Evolutionary conservation across 2,888 invertebrate genomes (phyloP).

Genomic region (Platerodrilus igneus): DNA sequence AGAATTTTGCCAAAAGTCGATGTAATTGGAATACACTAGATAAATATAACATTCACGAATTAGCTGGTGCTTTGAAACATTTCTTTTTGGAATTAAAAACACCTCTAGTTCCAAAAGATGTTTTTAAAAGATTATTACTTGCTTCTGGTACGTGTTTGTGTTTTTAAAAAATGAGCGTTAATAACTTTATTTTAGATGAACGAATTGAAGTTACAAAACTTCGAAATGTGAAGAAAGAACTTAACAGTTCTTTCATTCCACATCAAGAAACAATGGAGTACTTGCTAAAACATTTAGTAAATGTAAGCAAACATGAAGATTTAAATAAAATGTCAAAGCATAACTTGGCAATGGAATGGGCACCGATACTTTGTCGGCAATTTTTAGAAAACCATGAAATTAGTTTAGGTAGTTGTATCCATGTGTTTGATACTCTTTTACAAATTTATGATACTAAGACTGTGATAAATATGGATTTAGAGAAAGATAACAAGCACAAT

Average conservation of each 20-base stretch:
- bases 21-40: slow-evolving; percentile 33
- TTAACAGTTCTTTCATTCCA: slow-evolving; percentile 21
- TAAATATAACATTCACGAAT: slow-evolving; percentile 68
- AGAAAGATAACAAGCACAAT: slow-evolving; percentile 9
- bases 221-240: slow-evolving; percentile 28
- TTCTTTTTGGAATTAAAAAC: slow-evolving; percentile 89
- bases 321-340: slow-evolving; percentile 31
- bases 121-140: slow-evolving; percentile 47
- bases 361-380: slow-evolving; percentile 21
- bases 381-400: slow-evolving; percentile 14
- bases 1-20: slow-evolving; percentile 36
- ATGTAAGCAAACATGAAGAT: slow-evolving; percentile 32
- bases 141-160: slow-evolving; percentile 68
- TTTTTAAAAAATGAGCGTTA: neutral
- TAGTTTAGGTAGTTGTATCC: slow-evolving; percentile 11
- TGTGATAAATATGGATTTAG: slow-evolving; percentile 5
- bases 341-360: slow-evolving; percentile 36
- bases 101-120: slow-evolving; percentile 73
- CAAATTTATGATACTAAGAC: slow-evolving; percentile 18
- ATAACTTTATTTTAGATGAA: slow-evolving; percentile 16
- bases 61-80: slow-evolving; percentile 84
- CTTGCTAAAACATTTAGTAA: slow-evolving; percentile 36
- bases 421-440: slow-evolving; percentile 16
- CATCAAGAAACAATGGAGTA: slow-evolving; percentile 36
- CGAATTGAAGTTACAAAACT: slow-evolving; percentile 26